Evolutionary conservation across 2,797 vertebrate genomes (phyloP), one percentile per base, ranked within the genome.

Genomic region (Adelosebastes latens): DNA sequence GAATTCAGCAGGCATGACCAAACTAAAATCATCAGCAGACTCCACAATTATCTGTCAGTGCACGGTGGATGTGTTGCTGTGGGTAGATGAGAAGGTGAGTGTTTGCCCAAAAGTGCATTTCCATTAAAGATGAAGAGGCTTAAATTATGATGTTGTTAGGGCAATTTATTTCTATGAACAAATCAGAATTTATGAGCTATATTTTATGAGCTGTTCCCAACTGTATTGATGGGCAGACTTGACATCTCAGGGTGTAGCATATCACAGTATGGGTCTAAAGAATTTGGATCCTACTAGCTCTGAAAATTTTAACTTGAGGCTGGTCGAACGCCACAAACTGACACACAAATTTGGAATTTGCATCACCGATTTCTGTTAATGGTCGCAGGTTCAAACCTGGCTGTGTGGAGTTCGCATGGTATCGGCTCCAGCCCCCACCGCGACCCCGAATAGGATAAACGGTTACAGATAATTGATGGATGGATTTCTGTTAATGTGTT

Each of bases 1-100:
- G 74, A 87, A 64, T 68, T 62, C 75, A 79, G 62, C 42, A 84
- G 66, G 73, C 86, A 79, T 81, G 77, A 82, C 84, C 59, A 68
- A 89, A 89, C 13, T 49, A 13, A 77, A 91, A 81, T 80, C 71
- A 84, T 59, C 81, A 78, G 24, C 4, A 16, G 53, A 73, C 39
- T 49, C 42, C 62, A 58, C 46, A 63, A 53, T 83, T 79, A 68
- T 52, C 52, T 77, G 36, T 39, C 36, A 65, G 66, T 42, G 53
- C 8, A 4, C 36, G 2, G 36, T n/a, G 12, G 55, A 61, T 32
- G 34, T n/a, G 16, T 31, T 13, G 55, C 68, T 22, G n/a, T 27
- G 32, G 53, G 11, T 22, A 69, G 62, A 72, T 8, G 32, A 68
- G 56, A 73, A 52, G 29, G 39, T 49, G 31, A 52, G 11, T 8